A percentile compares a stretch with the other conserved stretches of the same genome.
Conservation (phyloP, 2,113 vertebrate genomes). For the Microtus oregoni region DNA sequence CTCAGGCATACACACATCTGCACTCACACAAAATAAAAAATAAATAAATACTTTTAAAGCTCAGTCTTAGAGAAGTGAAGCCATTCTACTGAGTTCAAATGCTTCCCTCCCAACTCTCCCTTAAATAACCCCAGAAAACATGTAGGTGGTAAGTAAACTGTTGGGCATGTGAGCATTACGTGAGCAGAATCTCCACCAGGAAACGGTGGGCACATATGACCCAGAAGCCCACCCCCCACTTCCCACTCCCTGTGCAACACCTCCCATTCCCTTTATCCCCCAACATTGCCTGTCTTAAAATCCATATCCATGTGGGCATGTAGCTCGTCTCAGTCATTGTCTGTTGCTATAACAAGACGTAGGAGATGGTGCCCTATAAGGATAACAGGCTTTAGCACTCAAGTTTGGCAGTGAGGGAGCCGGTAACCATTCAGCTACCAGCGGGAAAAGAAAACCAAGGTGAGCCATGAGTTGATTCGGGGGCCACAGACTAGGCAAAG, state of each 20-base stretch:
- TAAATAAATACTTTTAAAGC: neutral
- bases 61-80: too few species aligned
- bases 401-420: neutral
- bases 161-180: neutral
- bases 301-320: neutral
- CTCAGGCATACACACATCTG: neutral
- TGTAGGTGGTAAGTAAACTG: neutral
- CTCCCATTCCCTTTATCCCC: neutral
- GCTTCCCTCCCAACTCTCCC: neutral
- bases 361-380: neutral
- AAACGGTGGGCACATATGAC: neutral
- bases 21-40: neutral
- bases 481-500: neutral
- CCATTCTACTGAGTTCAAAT: neutral
- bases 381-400: neutral
- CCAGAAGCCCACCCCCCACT: too few species aligned
- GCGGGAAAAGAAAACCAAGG: neutral
- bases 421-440: neutral
- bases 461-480: accelerated
- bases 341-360: neutral
- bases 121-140: neutral
- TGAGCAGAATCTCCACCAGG: neutral
- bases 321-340: neutral
- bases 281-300: neutral
- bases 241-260: neutral